Base-by-base conservation (phyloP, 1,140 invertebrate genomes). In the Caenorhabditis tropicalis region DNA sequence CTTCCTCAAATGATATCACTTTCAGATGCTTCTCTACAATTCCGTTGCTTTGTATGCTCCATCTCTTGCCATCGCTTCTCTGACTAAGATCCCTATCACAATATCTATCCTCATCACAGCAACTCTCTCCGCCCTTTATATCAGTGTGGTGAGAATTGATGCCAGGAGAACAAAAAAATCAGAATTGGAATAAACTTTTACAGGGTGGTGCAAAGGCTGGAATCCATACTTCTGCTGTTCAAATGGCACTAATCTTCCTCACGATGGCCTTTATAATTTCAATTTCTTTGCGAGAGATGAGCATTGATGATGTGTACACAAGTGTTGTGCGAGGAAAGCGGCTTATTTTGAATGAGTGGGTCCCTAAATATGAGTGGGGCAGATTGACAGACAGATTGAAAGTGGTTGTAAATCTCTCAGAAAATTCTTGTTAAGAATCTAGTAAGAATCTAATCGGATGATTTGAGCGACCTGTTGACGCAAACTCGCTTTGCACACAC, bases 141-240 rank as follows among this genome's bases (percentile, higher is more conserved):
- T 89, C 51, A 88, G 85, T 51, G 24, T 86, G 74, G 88, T 89
- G 29, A 60, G 60, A 24, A 56, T 56, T 0, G 21, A 9, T 56
- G 21, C 0, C 0, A 27, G 21, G 24, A 27, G 0, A 24, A 4
- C 27, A 56, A 24, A 27, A 56, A 27, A 0, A 0, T 29, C 21
- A 7, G n/a, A 5, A 27, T 21, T 65, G n/a, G n/a, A 82, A 21
- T 0, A 27, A 21, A 33, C 31, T 24, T 46, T 84, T 88, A 2
- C 46, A 89, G 88, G 89, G 88, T 15, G 88, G 88, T n/a, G 89
- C 87, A 53, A 58, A 83, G n/a, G 88, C 83, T 2, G 88, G 89
- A 27, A 90, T 89, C 51, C 84, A 87, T 31, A 89, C 88, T 31
- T 88, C 89, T 15, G 88, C 88, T 29, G 27, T 90, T 15, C 88